A percentile compares a stretch with the other conserved stretches of the same genome.
Conservation (phyloP, 1,140 invertebrate species). For the Plectrocnemia conspersa region DNA sequence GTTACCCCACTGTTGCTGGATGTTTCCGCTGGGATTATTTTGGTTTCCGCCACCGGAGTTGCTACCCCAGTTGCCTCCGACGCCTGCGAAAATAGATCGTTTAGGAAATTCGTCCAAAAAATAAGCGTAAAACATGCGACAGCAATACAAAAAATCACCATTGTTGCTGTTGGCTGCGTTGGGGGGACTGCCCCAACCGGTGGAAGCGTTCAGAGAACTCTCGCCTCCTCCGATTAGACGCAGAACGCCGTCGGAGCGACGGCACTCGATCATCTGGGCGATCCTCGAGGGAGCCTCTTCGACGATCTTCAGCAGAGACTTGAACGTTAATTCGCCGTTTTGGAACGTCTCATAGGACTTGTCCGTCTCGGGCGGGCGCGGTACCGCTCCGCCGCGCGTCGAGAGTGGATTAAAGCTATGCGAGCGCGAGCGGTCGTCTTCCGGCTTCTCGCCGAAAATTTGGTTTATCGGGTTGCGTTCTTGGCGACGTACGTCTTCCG, state of each 20-base stretch:
- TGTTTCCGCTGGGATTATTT: constrained; percentile 46
- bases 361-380: constrained; percentile 50
- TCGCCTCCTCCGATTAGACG: constrained; percentile 72
- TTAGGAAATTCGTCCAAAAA: constrained; percentile 1
- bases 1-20: constrained; percentile 57
- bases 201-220: constrained; percentile 68
- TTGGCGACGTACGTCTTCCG: constrained; percentile 51
- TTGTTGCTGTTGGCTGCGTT: constrained; percentile 55
- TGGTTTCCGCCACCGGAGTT: constrained; percentile 52
- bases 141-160: constrained; percentile 39
- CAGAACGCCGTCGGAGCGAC: constrained; percentile 56
- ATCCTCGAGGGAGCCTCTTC: constrained; percentile 36
- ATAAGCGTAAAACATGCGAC: constrained; percentile 10
- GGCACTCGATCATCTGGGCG: constrained; percentile 41
- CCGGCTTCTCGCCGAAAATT: constrained; percentile 55
- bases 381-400: constrained; percentile 48
- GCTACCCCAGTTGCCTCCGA: constrained; percentile 52
- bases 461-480: constrained; percentile 54
- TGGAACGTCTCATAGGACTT: constrained; percentile 44
- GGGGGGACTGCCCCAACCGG: constrained; percentile 69
- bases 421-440: constrained; percentile 57
- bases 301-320: constrained; percentile 40
- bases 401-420: constrained; percentile 57
- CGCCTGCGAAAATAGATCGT: constrained; percentile 3
- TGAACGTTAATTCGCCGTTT: constrained; percentile 35